A percentile compares a stretch with the other conserved stretches of the same genome.
These are phyloP conservation scores for Ostrea denselamellosa DNA, from an alignment of 1,140 invertebrate species.

Conservation along the genomic window DNA sequence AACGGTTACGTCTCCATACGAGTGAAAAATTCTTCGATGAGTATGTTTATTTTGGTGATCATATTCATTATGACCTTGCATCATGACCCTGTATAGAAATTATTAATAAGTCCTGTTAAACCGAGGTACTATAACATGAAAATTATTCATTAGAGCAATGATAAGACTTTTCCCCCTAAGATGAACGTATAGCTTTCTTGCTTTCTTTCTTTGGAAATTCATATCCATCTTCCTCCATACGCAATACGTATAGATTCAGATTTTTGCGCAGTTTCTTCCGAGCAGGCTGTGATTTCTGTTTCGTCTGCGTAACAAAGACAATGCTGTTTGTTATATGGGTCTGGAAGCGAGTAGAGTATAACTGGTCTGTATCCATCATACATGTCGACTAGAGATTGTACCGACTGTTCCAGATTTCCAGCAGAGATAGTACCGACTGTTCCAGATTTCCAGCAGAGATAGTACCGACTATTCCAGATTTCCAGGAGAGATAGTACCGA, in stretches of 20 bases:
- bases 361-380: too few relatives aligned
- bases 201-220: background rate
- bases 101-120: background rate
- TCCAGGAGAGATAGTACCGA: too few relatives aligned
- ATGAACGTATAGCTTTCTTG: constrained; percentile 13
- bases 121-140: background rate
- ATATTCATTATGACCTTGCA: too few relatives aligned
- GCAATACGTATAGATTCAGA: background rate
- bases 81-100: too few relatives aligned
- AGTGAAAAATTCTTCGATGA: too few relatives aligned
- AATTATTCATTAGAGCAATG: background rate
- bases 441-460: too few relatives aligned
- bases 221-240: constrained; percentile 2
- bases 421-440: too few relatives aligned
- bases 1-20: too few relatives aligned
- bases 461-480: too few relatives aligned
- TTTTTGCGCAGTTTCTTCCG: constrained; percentile 43
- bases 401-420: too few relatives aligned
- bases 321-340: constrained; percentile 25
- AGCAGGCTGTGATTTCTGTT: constrained; percentile 38
- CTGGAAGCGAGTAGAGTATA: constrained; percentile 42
- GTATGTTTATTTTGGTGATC: too few relatives aligned
- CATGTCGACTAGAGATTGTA: too few relatives aligned
- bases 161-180: background rate
- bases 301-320: constrained; percentile 42